Evolutionary conservation across 1,140 invertebrate species (phyloP).

Genomic region (Neodiprion pinetum): DNA sequence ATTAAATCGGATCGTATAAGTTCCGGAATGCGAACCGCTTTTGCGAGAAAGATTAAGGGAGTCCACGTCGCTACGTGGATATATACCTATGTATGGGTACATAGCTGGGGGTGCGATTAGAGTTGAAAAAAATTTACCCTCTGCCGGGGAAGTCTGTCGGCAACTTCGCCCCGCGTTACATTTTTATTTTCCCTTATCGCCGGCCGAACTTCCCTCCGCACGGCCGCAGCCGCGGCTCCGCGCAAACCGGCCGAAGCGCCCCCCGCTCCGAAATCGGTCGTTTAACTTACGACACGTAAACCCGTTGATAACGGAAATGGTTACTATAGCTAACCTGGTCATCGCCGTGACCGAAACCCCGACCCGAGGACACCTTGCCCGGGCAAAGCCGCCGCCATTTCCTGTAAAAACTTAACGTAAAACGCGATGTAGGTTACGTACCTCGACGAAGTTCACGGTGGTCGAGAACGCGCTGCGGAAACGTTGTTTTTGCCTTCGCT

Average conservation of each 20-base stretch:
- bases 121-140: background rate
- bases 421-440: background rate
- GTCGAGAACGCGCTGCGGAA: too few species aligned
- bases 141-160: background rate
- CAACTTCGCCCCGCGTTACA: background rate
- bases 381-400: background rate
- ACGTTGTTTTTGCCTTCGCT: too few species aligned
- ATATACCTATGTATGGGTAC: too few species aligned
- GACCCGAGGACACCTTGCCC: background rate
- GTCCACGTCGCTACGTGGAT: background rate
- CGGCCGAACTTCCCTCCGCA: background rate
- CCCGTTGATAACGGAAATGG: slow-evolving; percentile 18
- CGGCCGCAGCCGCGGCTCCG: background rate
- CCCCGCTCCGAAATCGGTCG: slow-evolving; percentile 9
- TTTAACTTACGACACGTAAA: slow-evolving; percentile 21
- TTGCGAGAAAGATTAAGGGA: background rate
- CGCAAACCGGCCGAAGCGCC: background rate
- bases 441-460: too few species aligned
- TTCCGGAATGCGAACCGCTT: background rate
- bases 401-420: background rate
- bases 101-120: background rate
- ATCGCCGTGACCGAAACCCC: background rate
- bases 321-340: slow-evolving; percentile 13
- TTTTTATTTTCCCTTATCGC: slow-evolving; percentile 4
- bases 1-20: background rate